phyloP scores from a whole-genome alignment of 2,113 vertebrate genomes.

The Zapus hudsonius region DNA sequence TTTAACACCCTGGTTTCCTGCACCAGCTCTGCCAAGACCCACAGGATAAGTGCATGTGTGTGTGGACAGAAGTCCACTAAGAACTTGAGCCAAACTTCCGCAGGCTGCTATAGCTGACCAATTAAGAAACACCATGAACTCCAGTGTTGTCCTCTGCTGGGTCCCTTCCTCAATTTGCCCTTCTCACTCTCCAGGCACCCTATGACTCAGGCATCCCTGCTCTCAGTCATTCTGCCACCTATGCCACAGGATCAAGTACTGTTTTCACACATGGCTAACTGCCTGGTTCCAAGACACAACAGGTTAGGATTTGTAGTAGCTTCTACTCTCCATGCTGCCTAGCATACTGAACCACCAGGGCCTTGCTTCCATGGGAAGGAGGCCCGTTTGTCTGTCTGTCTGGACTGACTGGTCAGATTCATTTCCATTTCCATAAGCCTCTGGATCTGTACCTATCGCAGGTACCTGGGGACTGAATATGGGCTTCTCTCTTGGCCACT shows the following conservation, averaged over 20 bases:
- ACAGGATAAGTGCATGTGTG: background rate
- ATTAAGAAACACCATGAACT: background rate
- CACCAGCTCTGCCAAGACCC: background rate
- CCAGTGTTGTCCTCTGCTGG: background rate
- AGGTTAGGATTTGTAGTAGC: background rate
- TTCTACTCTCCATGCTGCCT: background rate
- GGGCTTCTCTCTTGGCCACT: background rate
- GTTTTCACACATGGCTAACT: background rate
- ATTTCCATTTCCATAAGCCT: background rate
- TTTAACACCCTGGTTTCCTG: background rate
- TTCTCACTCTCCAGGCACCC: background rate
- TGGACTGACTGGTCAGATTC: background rate
- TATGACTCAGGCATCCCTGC: background rate
- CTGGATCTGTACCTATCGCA: background rate
- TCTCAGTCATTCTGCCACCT: background rate
- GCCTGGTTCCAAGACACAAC: background rate
- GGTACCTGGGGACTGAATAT: background rate
- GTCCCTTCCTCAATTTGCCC: slow-evolving; percentile 8
- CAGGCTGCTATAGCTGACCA: background rate
- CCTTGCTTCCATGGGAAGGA: background rate
- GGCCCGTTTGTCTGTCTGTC: too few relatives aligned
- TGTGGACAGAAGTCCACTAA: background rate
- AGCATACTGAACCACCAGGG: background rate
- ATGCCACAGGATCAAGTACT: background rate
- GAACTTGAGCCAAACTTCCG: background rate